phyloP scores from a whole-genome alignment of 92 coral and sea anemone genomes.

The Pocillopora grandis region DNA sequence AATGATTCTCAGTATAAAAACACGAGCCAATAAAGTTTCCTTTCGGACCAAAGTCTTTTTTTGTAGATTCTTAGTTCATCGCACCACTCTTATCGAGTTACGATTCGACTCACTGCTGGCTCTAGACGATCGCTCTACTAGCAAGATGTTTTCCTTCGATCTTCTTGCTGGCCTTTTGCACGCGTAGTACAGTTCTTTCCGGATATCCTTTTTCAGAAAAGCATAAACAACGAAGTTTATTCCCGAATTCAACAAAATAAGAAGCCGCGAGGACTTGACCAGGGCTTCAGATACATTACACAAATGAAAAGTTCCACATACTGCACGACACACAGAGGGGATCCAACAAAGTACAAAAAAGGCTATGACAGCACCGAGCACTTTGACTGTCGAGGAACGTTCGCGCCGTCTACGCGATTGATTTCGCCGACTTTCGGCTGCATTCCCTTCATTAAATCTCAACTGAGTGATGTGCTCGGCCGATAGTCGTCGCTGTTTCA shows the following conservation, averaged over 20 bases:
- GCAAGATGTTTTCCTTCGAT: neutral
- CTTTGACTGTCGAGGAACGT: slow-evolving; percentile 21
- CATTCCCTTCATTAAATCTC: neutral
- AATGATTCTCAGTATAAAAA: too few species aligned
- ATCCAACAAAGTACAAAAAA: slow-evolving; percentile 60
- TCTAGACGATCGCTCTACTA: slow-evolving; percentile 15
- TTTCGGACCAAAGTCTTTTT: too few species aligned
- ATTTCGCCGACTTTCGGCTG: neutral
- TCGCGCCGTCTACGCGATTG: neutral
- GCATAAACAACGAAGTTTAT: slow-evolving; percentile 62
- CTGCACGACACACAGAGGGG: slow-evolving; percentile 37
- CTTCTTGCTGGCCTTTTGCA: neutral
- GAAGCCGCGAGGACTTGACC: slow-evolving; percentile 44
- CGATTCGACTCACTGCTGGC: neutral
- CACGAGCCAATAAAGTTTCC: too few species aligned
- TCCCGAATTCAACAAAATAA: slow-evolving; percentile 51
- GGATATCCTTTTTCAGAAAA: slow-evolving; percentile 58
- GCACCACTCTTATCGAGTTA: neutral
- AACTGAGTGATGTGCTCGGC: slow-evolving; percentile 1
- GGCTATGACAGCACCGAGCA: slow-evolving; percentile 44
- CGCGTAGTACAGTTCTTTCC: slow-evolving; percentile 33
- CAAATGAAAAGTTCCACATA: slow-evolving; percentile 26
- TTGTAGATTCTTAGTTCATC: too few species aligned
- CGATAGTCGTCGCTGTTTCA: slow-evolving; percentile 9
- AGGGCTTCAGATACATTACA: slow-evolving; percentile 23